Evolutionary conservation across 2,113 vertebrate genomes (phyloP).

Genomic region (Halichoerus grypus): DNA sequence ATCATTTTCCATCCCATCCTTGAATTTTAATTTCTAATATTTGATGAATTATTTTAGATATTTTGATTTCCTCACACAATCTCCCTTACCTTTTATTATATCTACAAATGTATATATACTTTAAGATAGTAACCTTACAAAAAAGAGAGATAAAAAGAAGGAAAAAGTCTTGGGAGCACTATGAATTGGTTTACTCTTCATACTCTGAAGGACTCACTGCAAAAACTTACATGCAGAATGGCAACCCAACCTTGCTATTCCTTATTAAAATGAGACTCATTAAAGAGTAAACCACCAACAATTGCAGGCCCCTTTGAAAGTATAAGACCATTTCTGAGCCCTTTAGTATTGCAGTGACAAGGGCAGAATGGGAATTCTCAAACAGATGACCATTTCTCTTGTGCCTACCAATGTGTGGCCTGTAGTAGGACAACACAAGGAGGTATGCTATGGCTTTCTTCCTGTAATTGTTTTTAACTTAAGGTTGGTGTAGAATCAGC

Average conservation of each 20-base stretch:
- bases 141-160: neutral
- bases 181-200: neutral
- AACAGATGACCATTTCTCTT: neutral
- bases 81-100: neutral
- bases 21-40: constrained; percentile 38
- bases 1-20: neutral
- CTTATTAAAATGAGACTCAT: neutral
- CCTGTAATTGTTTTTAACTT: neutral
- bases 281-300: neutral
- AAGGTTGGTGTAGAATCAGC: neutral
- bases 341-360: neutral
- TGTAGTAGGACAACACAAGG: neutral
- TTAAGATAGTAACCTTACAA: neutral
- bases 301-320: neutral
- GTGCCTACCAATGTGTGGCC: neutral
- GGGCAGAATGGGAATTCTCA: neutral
- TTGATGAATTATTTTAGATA: constrained; percentile 13
- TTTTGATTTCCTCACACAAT: constrained; percentile 30
- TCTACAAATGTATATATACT: neutral
- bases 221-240: neutral
- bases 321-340: neutral
- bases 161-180: neutral
- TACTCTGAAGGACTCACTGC: neutral
- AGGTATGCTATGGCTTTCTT: neutral
- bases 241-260: neutral